phyloP scores from a whole-genome alignment of 2,797 vertebrate genomes.

The Rhinichthys osculus region DNA sequence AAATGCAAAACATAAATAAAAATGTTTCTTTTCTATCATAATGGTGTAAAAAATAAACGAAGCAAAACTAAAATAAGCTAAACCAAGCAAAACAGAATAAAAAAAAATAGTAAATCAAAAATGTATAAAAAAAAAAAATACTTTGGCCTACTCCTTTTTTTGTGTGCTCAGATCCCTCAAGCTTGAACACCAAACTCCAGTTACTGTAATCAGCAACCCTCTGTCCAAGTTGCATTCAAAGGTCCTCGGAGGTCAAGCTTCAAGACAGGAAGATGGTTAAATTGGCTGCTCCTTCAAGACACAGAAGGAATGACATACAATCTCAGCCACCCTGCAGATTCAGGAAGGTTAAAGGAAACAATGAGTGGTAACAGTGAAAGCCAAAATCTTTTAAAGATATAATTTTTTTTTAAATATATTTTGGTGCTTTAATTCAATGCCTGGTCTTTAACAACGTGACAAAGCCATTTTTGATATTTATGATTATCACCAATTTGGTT shows the following conservation, averaged over 20 bases:
- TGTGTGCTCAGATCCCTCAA: not conserved
- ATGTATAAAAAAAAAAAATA: not conserved
- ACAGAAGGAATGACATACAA: slow-evolving; percentile 12
- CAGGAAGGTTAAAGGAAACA: slow-evolving; percentile 33
- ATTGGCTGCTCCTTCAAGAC: slow-evolving; percentile 4
- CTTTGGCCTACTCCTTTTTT: not conserved
- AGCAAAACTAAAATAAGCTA: not conserved
- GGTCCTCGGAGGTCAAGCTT: slow-evolving; percentile 28
- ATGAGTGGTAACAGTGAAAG: not conserved
- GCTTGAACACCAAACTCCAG: not conserved
- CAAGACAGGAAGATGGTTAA: slow-evolving; percentile 24
- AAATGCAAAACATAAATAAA: not conserved
- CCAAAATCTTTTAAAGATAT: not conserved
- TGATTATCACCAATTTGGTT: not conserved
- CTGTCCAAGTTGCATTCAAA: slow-evolving; percentile 19
- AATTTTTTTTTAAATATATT: not conserved
- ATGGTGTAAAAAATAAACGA: not conserved
- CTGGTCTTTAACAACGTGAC: not conserved
- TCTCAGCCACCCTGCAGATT: slow-evolving; percentile 10
- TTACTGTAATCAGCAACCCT: slow-evolving; percentile 25
- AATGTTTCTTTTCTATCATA: no score
- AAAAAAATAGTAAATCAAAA: not conserved
- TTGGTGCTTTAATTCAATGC: not conserved
- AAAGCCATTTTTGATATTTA: not conserved
- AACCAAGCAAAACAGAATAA: not conserved